Percentiles rank a stretch among this genome's conserved stretches.
phyloP scores from a whole-genome alignment of 1,140 invertebrate genomes.

The Temnothorax nylanderi region DNA sequence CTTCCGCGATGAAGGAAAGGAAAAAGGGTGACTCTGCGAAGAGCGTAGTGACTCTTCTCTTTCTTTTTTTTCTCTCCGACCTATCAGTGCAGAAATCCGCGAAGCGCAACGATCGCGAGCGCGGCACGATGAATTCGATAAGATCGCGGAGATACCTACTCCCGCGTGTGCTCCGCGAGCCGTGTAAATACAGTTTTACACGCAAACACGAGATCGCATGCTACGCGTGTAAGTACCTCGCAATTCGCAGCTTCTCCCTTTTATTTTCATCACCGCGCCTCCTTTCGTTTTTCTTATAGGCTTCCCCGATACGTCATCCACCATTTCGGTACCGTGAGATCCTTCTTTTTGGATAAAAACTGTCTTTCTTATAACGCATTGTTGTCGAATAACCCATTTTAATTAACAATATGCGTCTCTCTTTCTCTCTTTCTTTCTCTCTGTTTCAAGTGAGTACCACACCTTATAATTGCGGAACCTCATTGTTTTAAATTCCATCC shows the following conservation, averaged over 20 bases:
- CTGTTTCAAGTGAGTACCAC: conserved; percentile 49
- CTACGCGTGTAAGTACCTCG: conserved; percentile 51
- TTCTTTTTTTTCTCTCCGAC: not conserved
- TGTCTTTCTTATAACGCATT: not conserved
- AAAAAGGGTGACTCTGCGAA: not conserved
- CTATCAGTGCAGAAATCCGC: not conserved
- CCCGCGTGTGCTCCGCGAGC: conserved; percentile 72
- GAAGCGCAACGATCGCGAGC: conserved; percentile 46
- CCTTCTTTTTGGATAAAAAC: not conserved
- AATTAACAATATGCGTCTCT: not conserved
- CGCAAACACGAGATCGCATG: conserved; percentile 72
- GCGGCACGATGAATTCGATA: conserved; percentile 71
- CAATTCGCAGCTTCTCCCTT: conserved; percentile 52
- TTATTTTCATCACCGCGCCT: conserved; percentile 59
- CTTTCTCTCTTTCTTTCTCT: not conserved
- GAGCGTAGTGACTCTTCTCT: conserved; percentile 37
- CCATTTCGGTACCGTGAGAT: conserved; percentile 8
- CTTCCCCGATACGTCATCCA: conserved; percentile 31
- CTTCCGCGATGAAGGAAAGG: not conserved
- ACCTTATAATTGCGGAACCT: conserved; percentile 13
- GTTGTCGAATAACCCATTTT: conserved; percentile 3
- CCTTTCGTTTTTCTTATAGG: conserved; percentile 54
- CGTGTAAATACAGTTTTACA: conserved; percentile 82
- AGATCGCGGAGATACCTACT: conserved; percentile 73
- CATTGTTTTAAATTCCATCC: conserved; percentile 45